Evolutionary conservation across 2,113 vertebrate genomes (phyloP), one percentile per base, ranked within the genome.

Genomic region (Piaya cayana): DNA sequence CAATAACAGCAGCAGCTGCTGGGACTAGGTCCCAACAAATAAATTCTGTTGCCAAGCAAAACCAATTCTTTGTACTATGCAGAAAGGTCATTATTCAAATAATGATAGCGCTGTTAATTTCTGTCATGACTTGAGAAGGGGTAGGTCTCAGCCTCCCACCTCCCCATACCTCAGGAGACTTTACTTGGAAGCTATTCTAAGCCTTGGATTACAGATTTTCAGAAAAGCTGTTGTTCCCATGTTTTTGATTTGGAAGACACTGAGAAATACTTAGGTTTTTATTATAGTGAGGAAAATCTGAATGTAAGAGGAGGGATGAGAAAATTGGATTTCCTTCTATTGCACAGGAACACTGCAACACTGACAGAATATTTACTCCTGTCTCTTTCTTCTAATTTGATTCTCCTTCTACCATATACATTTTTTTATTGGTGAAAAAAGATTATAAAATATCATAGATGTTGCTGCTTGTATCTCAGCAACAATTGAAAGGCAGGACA

Each of bases 241-340:
- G 36, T 25, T 79, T 92, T 69, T 82, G 0, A 22, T 77, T 82
- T 84, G 56, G n/a, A 79, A 89, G 58, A 79, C 39, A 36, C 25
- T 62, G 39, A 91, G 27, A 75, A 84, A 42, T 84, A 58, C 37
- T 47, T 82, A 13, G 37, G 7, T 62, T 84, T 78, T 65, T 82
- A 16, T 62, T 92, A 23, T 72, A 59, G 47, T 49, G 25, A 84
- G 49, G 9, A 75, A 87, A 86, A 76, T 58, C 26, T 76, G 67
- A 85, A 89, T 91, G 37, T 55, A 72, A 63, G 78, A 80, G 50
- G 20, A 88, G 9, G 9, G 68, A 62, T 80, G 34, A 90, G 84
- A 76, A 92, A 92, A 95, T 68, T 82, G 1, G 27, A 82, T 95
- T 95, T 88, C 42, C 27, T 95, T 95, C 92, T 94, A 90, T 88